Percentiles rank a stretch among this genome's conserved stretches.
Evolutionary conservation across 2,113 vertebrate species (phyloP).

Genomic region (Antennarius striatus): DNA sequence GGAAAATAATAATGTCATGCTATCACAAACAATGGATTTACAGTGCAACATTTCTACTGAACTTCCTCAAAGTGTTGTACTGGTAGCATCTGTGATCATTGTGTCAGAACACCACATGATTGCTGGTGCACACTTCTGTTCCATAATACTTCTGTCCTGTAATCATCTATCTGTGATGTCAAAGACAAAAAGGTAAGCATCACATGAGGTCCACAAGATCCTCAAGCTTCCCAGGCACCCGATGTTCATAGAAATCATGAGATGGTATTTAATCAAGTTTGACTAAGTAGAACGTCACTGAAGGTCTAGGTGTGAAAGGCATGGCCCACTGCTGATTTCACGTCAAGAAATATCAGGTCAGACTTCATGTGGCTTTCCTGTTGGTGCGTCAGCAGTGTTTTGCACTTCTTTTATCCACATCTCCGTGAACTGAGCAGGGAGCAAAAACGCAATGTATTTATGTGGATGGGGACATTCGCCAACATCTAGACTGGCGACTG

Average conservation of each 20-base stretch:
- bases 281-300: background rate
- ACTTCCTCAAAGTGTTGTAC: background rate
- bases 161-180: constrained; percentile 4
- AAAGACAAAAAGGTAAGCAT: constrained; percentile 23
- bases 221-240: background rate
- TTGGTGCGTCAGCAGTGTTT: no score
- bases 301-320: no score
- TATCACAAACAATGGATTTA: no score
- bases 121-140: constrained; percentile 7
- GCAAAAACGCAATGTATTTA: no score
- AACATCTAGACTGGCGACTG: no score
- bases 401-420: no score
- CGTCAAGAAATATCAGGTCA: no score
- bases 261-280: background rate
- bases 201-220: constrained; percentile 65
- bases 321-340: no score
- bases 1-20: background rate
- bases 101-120: constrained; percentile 30
- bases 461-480: no score
- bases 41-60: no score
- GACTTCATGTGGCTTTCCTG: no score
- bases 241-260: background rate
- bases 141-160: constrained; percentile 22
- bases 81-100: background rate
- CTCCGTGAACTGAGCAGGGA: no score